Conservation (phyloP, 1,140 invertebrate species). For the Teleopsis dalmanni region DNA sequence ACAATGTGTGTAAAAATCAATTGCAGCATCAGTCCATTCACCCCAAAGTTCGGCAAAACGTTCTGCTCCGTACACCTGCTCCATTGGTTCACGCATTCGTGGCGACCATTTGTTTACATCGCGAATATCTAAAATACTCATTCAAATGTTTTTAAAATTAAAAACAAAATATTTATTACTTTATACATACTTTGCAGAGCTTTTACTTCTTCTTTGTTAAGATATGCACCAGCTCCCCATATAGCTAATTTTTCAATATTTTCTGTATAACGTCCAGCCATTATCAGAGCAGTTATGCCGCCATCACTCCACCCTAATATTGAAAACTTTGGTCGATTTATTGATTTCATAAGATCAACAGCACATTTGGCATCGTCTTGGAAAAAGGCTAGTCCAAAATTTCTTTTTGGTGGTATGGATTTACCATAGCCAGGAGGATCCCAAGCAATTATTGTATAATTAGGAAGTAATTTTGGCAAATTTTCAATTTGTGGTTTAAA, state of each 20-base stretch:
- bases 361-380: constrained; percentile 66
- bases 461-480: constrained; percentile 52
- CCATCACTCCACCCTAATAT: constrained; percentile 86
- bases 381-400: constrained; percentile 64
- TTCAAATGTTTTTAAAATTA: constrained; percentile 52
- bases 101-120: constrained; percentile 76
- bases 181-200: constrained; percentile 50
- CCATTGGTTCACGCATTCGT: constrained; percentile 64
- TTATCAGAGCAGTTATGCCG: constrained; percentile 67
- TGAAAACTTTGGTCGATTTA: constrained; percentile 65
- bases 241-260: constrained; percentile 65
- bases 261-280: constrained; percentile 61
- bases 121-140: constrained; percentile 45
- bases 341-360: constrained; percentile 60
- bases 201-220: constrained; percentile 60
- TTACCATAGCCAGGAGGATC: constrained; percentile 84
- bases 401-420: constrained; percentile 67
- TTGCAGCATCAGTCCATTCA: constrained; percentile 63
- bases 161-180: constrained; percentile 28
- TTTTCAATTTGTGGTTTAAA: constrained; percentile 71
- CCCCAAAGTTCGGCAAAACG: constrained; percentile 63
- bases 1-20: constrained; percentile 50
- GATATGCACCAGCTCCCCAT: constrained; percentile 70
- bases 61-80: constrained; percentile 66
- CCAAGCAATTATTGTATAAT: constrained; percentile 73